phyloP scores from a whole-genome alignment of 1,140 invertebrate genomes.

The Samia ricini region DNA sequence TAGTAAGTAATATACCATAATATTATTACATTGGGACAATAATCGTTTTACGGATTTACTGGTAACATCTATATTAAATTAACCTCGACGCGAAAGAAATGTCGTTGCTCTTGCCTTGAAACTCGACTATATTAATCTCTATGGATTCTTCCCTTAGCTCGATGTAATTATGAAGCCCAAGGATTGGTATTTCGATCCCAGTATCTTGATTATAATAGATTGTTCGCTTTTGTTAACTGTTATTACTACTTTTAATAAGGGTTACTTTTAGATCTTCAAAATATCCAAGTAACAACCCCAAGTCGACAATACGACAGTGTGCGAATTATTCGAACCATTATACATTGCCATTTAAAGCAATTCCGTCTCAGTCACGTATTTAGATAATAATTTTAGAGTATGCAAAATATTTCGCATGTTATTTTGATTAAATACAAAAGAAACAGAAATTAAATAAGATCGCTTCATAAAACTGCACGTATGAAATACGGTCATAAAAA shows the following conservation, averaged over 20 bases:
- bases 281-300: too few species aligned
- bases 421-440: too few species aligned
- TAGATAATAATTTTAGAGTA: too few species aligned
- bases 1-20: constrained; percentile 83
- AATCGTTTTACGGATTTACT: constrained; percentile 8
- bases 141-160: background rate
- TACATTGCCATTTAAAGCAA: background rate
- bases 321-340: too few species aligned
- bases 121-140: background rate
- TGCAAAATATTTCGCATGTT: too few species aligned
- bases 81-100: background rate
- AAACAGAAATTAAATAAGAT: too few species aligned
- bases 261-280: background rate
- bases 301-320: too few species aligned
- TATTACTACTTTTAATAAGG: background rate
- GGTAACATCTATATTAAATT: background rate
- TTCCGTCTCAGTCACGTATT: background rate
- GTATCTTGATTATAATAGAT: background rate
- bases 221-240: background rate
- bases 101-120: background rate
- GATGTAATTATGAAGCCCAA: background rate
- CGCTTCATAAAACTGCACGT: too few species aligned
- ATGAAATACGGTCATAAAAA: background rate
- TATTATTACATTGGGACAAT: background rate
- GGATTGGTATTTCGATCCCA: background rate